Conservation (phyloP, 2,797 vertebrate genomes). For the Bovichtus diacanthus region DNA sequence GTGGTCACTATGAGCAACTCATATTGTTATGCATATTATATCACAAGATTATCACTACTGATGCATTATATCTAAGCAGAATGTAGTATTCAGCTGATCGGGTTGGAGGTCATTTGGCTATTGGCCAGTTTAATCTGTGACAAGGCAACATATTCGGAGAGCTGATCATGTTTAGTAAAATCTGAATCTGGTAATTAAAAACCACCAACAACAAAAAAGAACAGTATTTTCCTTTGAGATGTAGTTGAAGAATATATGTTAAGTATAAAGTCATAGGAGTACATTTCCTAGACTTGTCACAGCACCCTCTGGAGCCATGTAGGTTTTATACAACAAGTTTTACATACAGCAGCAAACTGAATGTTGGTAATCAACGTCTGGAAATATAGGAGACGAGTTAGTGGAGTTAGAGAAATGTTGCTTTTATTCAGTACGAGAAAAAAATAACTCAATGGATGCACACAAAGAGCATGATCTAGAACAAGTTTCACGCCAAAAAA, state of each 20-base stretch:
- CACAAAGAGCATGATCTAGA: slow-evolving; percentile 47
- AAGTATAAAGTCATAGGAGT: too few relatives aligned
- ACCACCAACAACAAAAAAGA: too few relatives aligned
- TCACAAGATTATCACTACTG: not conserved
- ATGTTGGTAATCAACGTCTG: not conserved
- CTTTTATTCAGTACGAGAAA: slow-evolving; percentile 73
- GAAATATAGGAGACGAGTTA: not conserved
- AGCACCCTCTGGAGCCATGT: too few relatives aligned
- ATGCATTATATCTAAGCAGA: not conserved
- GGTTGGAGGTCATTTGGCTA: not conserved
- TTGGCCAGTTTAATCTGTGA: not conserved
- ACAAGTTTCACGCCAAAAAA: slow-evolving; percentile 50
- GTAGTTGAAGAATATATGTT: too few relatives aligned
- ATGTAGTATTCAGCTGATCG: not conserved
- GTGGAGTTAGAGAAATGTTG: slow-evolving; percentile 33
- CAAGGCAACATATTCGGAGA: not conserved
- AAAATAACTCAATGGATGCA: slow-evolving; percentile 46
- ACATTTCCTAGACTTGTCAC: too few relatives aligned
- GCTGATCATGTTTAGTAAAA: not conserved
- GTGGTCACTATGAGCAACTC: too few relatives aligned
- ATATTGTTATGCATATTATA: not conserved
- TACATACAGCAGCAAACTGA: not conserved
- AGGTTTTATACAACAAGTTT: too few relatives aligned
- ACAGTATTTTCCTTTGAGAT: too few relatives aligned
- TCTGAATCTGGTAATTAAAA: too few relatives aligned